Evolutionary conservation across 1,140 invertebrate species (phyloP).

Genomic region (Cydia fagiglandana): DNA sequence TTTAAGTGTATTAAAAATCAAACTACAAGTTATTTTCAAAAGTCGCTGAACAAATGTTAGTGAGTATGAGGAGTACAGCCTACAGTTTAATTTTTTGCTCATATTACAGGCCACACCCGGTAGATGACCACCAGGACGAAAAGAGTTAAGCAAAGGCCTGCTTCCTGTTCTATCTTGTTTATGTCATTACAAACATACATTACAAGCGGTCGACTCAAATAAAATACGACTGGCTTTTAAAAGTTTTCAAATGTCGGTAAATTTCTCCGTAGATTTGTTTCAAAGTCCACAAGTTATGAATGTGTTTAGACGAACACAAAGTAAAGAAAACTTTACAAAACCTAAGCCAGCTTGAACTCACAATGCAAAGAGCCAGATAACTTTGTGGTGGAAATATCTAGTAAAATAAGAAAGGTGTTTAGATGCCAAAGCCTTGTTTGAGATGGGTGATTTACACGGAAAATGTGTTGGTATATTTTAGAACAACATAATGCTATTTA

Average conservation of each 20-base stretch:
- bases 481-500: background rate
- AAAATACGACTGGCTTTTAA: background rate
- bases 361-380: slow-evolving; percentile 44
- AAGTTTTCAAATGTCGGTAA: slow-evolving; percentile 3
- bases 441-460: background rate
- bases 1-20: too few relatives aligned
- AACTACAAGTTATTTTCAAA: too few relatives aligned
- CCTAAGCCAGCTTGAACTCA: slow-evolving; percentile 47
- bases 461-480: background rate
- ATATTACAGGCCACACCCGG: too few relatives aligned
- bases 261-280: background rate
- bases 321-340: slow-evolving; percentile 18
- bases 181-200: background rate
- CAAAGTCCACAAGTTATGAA: slow-evolving; percentile 10
- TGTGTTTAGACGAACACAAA: slow-evolving; percentile 25
- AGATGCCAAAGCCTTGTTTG: slow-evolving; percentile 47
- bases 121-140: too few relatives aligned
- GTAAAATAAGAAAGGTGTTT: slow-evolving; percentile 39
- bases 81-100: too few relatives aligned
- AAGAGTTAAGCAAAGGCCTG: too few relatives aligned
- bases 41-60: too few relatives aligned
- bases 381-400: slow-evolving; percentile 39
- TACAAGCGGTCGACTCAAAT: background rate
- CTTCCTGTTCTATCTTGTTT: background rate
- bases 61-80: too few relatives aligned